A percentile compares a stretch with the other conserved stretches of the same genome.
These are phyloP conservation scores for Lathronympha strigana DNA, from an alignment of 2,888 invertebrate species.

Conservation along the genomic window DNA sequence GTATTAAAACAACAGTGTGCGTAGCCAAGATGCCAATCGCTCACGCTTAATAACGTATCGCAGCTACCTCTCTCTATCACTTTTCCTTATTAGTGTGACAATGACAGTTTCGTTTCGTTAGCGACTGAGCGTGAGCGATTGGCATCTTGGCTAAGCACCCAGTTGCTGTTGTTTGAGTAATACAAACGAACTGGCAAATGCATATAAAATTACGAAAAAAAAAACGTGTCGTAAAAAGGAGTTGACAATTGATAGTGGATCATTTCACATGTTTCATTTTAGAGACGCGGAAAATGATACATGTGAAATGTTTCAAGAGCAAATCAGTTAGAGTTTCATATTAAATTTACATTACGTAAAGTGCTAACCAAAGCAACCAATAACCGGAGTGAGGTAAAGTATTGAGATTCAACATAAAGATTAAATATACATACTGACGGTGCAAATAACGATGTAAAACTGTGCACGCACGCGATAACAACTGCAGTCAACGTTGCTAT, in stretches of 20 bases:
- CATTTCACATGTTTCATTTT: not conserved
- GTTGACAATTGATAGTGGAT: not conserved
- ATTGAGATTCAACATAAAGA: slow-evolving; percentile 57
- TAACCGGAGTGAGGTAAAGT: slow-evolving; percentile 40
- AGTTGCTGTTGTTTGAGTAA: too few relatives aligned
- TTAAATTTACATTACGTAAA: slow-evolving; percentile 51
- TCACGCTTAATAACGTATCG: too few relatives aligned
- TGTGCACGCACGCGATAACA: slow-evolving; percentile 55
- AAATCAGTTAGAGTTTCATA: slow-evolving; percentile 20
- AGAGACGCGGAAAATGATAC: slow-evolving; percentile 5
- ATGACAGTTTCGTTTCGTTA: too few relatives aligned
- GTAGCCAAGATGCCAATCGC: too few relatives aligned
- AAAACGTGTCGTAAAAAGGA: not conserved
- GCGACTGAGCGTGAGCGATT: too few relatives aligned
- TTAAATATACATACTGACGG: slow-evolving; percentile 55
- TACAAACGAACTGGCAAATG: too few relatives aligned
- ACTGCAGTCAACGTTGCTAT: slow-evolving; percentile 54
- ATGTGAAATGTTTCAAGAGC: slow-evolving; percentile 16
- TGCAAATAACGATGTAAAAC: slow-evolving; percentile 49
- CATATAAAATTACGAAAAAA: too few relatives aligned
- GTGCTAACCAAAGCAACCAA: slow-evolving; percentile 60
- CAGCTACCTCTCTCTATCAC: too few relatives aligned
- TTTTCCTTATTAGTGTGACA: too few relatives aligned
- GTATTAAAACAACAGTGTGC: not conserved
- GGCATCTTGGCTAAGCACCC: too few relatives aligned